Evolutionary conservation across 64 coral and sea anemone species (phyloP).

Genomic region (Montipora efflorescens): DNA sequence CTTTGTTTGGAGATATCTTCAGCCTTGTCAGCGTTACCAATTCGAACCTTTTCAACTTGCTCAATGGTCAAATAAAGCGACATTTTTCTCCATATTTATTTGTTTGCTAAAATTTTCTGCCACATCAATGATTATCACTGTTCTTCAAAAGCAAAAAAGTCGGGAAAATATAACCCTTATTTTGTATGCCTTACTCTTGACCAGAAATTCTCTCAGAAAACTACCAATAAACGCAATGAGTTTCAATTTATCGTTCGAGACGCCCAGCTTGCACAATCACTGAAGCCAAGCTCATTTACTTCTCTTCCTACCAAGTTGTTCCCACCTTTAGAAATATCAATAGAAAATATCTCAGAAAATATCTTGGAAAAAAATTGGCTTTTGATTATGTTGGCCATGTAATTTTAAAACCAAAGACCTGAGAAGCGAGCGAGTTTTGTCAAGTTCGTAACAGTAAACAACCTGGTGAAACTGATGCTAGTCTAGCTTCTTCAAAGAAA

Average conservation of each 20-base stretch:
- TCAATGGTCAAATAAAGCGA: neutral
- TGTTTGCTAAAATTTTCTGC: conserved; percentile 19
- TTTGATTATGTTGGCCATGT: neutral
- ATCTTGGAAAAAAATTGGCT: neutral
- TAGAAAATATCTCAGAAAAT: neutral
- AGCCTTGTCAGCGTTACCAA: conserved; percentile 14
- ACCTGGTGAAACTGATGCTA: neutral
- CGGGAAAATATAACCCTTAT: neutral
- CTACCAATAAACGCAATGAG: neutral
- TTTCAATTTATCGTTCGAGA: neutral
- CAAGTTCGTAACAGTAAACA: neutral
- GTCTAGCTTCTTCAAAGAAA: conserved; percentile 16
- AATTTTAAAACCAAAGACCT: neutral
- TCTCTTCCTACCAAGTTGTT: neutral
- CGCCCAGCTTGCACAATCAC: neutral
- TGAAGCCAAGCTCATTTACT: neutral
- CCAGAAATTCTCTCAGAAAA: neutral
- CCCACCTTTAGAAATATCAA: neutral
- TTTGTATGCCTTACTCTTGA: neutral
- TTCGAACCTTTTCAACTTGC: conserved; percentile 10
- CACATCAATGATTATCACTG: conserved; percentile 34
- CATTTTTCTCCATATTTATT: conserved; percentile 41
- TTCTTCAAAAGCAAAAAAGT: neutral
- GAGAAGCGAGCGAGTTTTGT: neutral
- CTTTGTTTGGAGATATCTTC: conserved; percentile 16